These are phyloP conservation scores for Cebidichthys violaceus DNA, from an alignment of 2,113 vertebrate genomes.

Conservation along the genomic window DNA sequence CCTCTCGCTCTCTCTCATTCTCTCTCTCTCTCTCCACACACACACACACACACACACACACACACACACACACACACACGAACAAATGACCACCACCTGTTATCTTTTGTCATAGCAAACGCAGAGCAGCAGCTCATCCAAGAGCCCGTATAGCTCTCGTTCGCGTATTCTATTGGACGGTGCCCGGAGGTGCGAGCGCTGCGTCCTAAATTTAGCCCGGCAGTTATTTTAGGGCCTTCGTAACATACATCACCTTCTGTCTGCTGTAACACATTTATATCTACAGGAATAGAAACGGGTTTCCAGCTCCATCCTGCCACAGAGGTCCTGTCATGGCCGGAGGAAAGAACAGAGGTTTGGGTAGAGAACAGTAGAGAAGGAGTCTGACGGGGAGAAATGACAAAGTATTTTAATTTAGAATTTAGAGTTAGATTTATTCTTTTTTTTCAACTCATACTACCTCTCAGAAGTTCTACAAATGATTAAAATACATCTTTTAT, in stretches of 20 bases:
- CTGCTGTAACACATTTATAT: slow-evolving; percentile 64
- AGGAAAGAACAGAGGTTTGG: slow-evolving; percentile 4
- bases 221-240: slow-evolving; percentile 65
- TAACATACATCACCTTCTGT: slow-evolving; percentile 72
- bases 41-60: neutral
- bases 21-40: neutral
- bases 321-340: slow-evolving; percentile 10
- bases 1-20: slow-evolving; percentile 22
- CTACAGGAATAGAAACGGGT: slow-evolving; percentile 73
- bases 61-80: slow-evolving; percentile 17
- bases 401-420: neutral
- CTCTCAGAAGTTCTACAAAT: neutral
- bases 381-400: neutral
- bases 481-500: neutral
- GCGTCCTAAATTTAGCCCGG: slow-evolving; percentile 61
- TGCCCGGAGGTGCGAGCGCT: slow-evolving; percentile 13
- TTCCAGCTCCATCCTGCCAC: slow-evolving; percentile 34
- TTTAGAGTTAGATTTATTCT: neutral
- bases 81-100: slow-evolving; percentile 60
- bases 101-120: slow-evolving; percentile 45
- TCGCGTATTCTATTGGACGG: slow-evolving; percentile 34
- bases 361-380: neutral
- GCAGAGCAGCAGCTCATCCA: slow-evolving; percentile 1
- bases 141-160: slow-evolving; percentile 19
- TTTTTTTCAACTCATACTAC: neutral